phyloP scores from a whole-genome alignment of 2,888 invertebrate genomes.

The Dione juno region DNA sequence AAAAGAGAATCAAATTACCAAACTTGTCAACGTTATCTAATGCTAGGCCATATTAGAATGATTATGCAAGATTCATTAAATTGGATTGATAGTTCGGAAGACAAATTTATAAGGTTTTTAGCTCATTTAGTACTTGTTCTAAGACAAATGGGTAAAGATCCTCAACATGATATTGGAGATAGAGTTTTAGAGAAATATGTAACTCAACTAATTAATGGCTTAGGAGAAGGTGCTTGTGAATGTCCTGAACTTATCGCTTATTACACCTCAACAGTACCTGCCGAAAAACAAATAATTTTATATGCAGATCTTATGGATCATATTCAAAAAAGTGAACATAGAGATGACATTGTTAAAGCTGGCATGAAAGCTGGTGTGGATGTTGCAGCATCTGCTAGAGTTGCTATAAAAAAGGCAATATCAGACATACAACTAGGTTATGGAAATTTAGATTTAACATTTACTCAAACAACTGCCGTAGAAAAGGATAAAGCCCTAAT shows the following conservation, averaged over 20 bases:
- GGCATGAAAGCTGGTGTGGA: constrained; percentile 90
- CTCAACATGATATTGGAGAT: constrained; percentile 88
- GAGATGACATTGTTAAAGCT: constrained; percentile 86
- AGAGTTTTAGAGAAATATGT: constrained; percentile 90
- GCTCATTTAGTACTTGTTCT: constrained; percentile 94
- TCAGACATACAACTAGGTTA: constrained; percentile 74
- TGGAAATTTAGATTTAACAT: constrained; percentile 80
- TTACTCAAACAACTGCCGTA: constrained; percentile 87
- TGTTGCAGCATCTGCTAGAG: constrained; percentile 91
- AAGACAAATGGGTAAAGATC: constrained; percentile 89
- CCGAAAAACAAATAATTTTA: constrained; percentile 73
- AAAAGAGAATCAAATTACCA: constrained; percentile 87
- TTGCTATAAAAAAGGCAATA: constrained; percentile 90
- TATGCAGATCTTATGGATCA: constrained; percentile 88
- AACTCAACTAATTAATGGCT: constrained; percentile 85
- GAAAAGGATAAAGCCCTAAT: constrained; percentile 76
- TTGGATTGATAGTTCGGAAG: constrained; percentile 84
- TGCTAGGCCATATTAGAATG: constrained; percentile 90
- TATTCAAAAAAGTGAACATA: constrained; percentile 85
- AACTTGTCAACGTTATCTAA: constrained; percentile 92
- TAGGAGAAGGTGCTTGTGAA: constrained; percentile 79
- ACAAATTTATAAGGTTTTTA: constrained; percentile 89
- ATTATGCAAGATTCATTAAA: constrained; percentile 88
- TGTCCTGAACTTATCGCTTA: constrained; percentile 92
- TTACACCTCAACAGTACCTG: constrained; percentile 91